Base-by-base conservation (phyloP, 2,888 invertebrate species). In the Sinelater perroti region DNA sequence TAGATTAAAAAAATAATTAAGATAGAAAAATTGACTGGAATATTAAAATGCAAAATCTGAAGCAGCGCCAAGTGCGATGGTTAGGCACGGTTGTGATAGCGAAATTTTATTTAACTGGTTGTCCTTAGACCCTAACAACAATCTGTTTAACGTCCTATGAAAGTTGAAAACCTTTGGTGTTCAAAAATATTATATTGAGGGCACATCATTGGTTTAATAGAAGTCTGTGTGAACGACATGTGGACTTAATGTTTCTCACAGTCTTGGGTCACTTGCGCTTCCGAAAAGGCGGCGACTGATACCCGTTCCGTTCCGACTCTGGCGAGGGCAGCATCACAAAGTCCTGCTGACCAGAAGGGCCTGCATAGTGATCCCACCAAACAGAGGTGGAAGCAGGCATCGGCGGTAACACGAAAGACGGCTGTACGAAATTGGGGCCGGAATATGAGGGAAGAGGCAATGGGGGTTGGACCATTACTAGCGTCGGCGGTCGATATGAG, bases 381-480 rank as follows among this genome's bases (percentile, higher is more conserved):
- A 74, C 61, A 21, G 74, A 71, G 55, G 70, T 60, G 38, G 70
- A 65, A 46, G 69, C 64, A 20, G 59, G 69, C 61, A 70, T 54
- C 24, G 70, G 67, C 45, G 69, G 70, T 24, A 69, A 62, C 67
- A 71, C 64, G 13, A 57, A 61, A 13, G 61, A 64, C 40, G 65
- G 67, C 54, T 66, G 69, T 53, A 63, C 51, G 67, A 62, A 65
- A 56, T 65, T 66, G 57, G 61, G 63, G 61, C 64, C 60, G 65
- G 67, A 65, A 66, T 65, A 67, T 52, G 66, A 55, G 30, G 70
- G 68, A 45, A 67, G 70, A 55, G 71, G 72, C 63, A 73, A 70
- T 65, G 77, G 76, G 59, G 76, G 78, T 65, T 74, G 76, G 49
- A 76, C 73, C 72, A 75, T 72, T 44, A 76, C 72, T 55, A 75